Evolutionary conservation across 1,140 invertebrate species (phyloP).

Genomic region (Lucilia sericata): DNA sequence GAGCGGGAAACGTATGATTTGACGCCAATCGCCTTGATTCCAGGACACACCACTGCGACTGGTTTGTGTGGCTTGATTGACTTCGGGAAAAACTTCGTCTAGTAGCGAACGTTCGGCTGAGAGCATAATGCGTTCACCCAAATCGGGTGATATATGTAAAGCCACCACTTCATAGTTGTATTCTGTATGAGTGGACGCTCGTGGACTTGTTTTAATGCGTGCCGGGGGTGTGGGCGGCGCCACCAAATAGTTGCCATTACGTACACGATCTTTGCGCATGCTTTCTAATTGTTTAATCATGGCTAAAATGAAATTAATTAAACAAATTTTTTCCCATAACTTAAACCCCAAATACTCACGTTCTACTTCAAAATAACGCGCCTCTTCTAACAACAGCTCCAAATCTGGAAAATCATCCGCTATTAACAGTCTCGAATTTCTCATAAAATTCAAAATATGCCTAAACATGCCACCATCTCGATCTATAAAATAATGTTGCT

Average conservation of each 20-base stretch:
- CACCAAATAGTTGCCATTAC: slow-evolving; percentile 70
- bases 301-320: slow-evolving; percentile 70
- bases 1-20: slow-evolving; percentile 89
- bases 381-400: slow-evolving; percentile 93
- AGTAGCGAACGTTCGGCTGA: slow-evolving; percentile 83
- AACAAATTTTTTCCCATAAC: not conserved
- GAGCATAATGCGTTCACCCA: slow-evolving; percentile 88
- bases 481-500: slow-evolving; percentile 99
- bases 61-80: slow-evolving; percentile 85
- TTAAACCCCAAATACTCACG: slow-evolving; percentile 74
- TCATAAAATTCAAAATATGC: slow-evolving; percentile 95
- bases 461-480: slow-evolving; percentile 95
- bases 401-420: slow-evolving; percentile 89
- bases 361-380: slow-evolving; percentile 90
- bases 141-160: slow-evolving; percentile 88
- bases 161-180: slow-evolving; percentile 85
- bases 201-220: slow-evolving; percentile 63
- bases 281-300: slow-evolving; percentile 83
- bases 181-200: slow-evolving; percentile 59
- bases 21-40: slow-evolving; percentile 85
- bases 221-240: slow-evolving; percentile 63
- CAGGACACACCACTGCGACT: slow-evolving; percentile 83
- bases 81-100: slow-evolving; percentile 90
- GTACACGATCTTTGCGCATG: slow-evolving; percentile 79
- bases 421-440: slow-evolving; percentile 87